Base-by-base conservation (phyloP, 2,888 invertebrate genomes). In the Morpho achilles region DNA sequence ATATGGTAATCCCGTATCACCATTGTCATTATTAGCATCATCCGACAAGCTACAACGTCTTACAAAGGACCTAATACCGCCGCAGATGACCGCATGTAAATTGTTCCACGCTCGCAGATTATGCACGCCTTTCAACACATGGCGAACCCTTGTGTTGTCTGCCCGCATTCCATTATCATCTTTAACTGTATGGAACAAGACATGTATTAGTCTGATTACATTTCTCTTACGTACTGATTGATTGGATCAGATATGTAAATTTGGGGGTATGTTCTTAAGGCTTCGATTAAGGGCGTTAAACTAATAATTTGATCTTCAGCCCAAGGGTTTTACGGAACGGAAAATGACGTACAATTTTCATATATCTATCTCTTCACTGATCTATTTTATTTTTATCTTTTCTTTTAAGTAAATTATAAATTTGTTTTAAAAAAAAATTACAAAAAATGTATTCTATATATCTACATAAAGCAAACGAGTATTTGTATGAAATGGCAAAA, bases 121-220 rank as follows among this genome's bases (percentile, higher is more conserved):
- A 73, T 67, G 69, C 62, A 69, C 67, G 60, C 64, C 65, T 65
- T 58, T 61, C 63, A 61, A 58, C 53, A 60, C 59, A 53, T 51
- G 32, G 32, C 32, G 4, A 32, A 52, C 49, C 32, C 56, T 56
- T 60, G 48, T 53, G 56, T 53, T 53, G 43, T 23, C 50, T 46
- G 46, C 47, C 51, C 23, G 8, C 50, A 60, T 16, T 23, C 58
- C 8, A 62, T 53, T 62, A 9, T 59, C 10, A 42, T 16, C 42
- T 40, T 44, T 56, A 58, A 53, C 39, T 1, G 6, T 8, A 7
- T 10, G 7, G 10, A 0, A 23, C 53, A 61, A 56, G 40, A 49
- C 45, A 8, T 8, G 43, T 46, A 46, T n/a, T 59, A 8, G 48
- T 22, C 5, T 54, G 45, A 16, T 22, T 16, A 6, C 5, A 32